phyloP scores from a whole-genome alignment of 1,140 invertebrate species.

The Drosophila yakuba region DNA sequence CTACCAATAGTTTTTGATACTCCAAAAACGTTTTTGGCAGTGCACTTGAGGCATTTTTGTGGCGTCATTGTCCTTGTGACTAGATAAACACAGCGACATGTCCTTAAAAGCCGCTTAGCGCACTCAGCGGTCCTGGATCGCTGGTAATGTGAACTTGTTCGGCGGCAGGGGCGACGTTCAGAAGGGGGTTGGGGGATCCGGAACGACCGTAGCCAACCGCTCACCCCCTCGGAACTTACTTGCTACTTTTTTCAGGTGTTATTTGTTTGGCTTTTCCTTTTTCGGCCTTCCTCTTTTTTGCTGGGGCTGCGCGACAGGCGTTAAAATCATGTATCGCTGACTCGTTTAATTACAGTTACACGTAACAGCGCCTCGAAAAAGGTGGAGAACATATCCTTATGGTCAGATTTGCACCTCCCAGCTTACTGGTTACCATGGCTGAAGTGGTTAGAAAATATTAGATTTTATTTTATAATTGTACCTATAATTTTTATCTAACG shows the following conservation, averaged over 20 bases:
- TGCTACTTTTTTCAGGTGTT: slow-evolving; percentile 33
- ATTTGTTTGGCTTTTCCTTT: slow-evolving; percentile 41
- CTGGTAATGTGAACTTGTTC: slow-evolving; percentile 65
- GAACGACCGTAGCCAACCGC: slow-evolving; percentile 12
- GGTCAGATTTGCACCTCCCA: not conserved
- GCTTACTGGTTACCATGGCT: no score
- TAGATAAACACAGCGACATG: slow-evolving; percentile 63
- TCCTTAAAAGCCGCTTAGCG: slow-evolving; percentile 79
- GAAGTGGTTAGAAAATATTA: no score
- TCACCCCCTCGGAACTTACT: not conserved
- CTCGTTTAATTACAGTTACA: slow-evolving; percentile 81
- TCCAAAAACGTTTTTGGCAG: slow-evolving; percentile 1
- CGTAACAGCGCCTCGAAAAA: slow-evolving; percentile 54
- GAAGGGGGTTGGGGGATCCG: slow-evolving; percentile 39
- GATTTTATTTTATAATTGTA: no score
- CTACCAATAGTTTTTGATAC: no score
- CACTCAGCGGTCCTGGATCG: slow-evolving; percentile 25
- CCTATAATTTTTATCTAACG: no score
- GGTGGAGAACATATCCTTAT: slow-evolving; percentile 7
- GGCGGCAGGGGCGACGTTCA: not conserved
- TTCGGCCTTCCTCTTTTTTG: slow-evolving; percentile 16
- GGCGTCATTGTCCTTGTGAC: slow-evolving; percentile 74
- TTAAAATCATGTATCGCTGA: slow-evolving; percentile 82
- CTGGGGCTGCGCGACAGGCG: slow-evolving; percentile 67
- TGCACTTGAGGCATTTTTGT: slow-evolving; percentile 50